Evolutionary conservation across 2,888 invertebrate species (phyloP).

Genomic region (Gisinianus flammeolus): DNA sequence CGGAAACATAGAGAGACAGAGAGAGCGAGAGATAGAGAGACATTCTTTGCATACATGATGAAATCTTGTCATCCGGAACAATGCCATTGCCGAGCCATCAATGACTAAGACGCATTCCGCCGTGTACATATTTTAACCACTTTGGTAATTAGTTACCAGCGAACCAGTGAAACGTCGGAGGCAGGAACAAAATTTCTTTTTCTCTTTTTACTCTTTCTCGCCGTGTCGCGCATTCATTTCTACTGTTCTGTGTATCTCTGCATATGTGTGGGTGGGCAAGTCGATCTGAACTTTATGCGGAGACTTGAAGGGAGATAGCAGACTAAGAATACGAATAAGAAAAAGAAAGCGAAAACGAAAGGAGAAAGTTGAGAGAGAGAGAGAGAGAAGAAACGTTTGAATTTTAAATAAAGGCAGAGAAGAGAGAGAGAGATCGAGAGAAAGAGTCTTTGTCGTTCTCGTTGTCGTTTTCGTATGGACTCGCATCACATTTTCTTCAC

Average conservation of each 20-base stretch:
- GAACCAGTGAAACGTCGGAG: neutral
- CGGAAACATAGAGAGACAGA: neutral
- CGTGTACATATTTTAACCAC: conserved; percentile 14
- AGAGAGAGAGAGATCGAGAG: conserved; percentile 16
- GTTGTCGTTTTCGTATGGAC: neutral
- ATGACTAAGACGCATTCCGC: neutral
- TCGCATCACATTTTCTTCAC: conserved; percentile 43
- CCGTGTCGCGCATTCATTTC: no score
- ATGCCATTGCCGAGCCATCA: neutral
- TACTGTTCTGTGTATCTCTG: no score
- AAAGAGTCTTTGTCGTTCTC: conserved; percentile 13
- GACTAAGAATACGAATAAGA: neutral
- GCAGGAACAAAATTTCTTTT: neutral
- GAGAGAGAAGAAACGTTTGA: conserved; percentile 44
- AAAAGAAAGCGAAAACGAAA: conserved; percentile 29
- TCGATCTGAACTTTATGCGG: neutral
- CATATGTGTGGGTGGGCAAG: no score
- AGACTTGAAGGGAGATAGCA: neutral
- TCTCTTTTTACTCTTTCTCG: neutral
- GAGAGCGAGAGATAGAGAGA: neutral
- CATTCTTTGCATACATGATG: conserved; percentile 20
- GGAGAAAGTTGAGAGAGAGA: conserved; percentile 18
- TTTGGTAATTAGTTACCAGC: conserved; percentile 34
- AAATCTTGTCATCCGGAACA: conserved; percentile 28
- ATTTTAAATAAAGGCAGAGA: conserved; percentile 53